phyloP scores from a whole-genome alignment of 2,113 vertebrate species.

The Stictonetta naevosa region DNA sequence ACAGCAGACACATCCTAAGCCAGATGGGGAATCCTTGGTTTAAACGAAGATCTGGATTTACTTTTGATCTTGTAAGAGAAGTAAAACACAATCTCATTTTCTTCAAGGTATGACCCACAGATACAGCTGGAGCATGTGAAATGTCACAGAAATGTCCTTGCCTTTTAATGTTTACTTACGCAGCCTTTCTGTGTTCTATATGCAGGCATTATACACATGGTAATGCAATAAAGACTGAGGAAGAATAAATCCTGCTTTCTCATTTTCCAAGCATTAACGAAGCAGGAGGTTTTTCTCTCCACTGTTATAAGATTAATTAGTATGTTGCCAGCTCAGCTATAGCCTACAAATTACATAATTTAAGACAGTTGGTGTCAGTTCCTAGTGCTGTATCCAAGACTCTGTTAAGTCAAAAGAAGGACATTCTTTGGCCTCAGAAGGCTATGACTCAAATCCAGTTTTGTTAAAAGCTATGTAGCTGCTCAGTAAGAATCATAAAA shows the following conservation, averaged over 20 bases:
- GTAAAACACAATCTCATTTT: background rate
- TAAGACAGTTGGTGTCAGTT: background rate
- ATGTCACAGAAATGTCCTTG: background rate
- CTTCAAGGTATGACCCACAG: background rate
- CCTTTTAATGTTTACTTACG: background rate
- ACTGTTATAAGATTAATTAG: slow-evolving; percentile 26
- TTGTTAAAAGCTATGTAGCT: background rate
- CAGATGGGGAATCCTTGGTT: background rate
- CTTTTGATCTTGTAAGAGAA: background rate
- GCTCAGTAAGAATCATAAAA: background rate
- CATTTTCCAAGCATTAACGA: background rate
- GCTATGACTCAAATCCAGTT: background rate
- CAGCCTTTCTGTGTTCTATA: background rate
- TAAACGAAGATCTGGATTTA: background rate
- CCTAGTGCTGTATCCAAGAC: background rate
- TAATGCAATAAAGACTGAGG: background rate
- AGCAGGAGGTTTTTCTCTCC: slow-evolving; percentile 15
- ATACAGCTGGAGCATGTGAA: background rate
- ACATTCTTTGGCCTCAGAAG: background rate
- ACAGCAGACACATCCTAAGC: background rate
- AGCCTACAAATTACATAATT: slow-evolving; percentile 28
- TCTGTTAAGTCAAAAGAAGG: background rate
- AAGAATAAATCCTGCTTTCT: slow-evolving; percentile 8
- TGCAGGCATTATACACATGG: background rate
- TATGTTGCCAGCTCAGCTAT: slow-evolving; percentile 6